Percentiles rank a stretch among this genome's conserved stretches.
phyloP scores from a whole-genome alignment of 2,113 vertebrate genomes.

The Ancistrus triradiatus region DNA sequence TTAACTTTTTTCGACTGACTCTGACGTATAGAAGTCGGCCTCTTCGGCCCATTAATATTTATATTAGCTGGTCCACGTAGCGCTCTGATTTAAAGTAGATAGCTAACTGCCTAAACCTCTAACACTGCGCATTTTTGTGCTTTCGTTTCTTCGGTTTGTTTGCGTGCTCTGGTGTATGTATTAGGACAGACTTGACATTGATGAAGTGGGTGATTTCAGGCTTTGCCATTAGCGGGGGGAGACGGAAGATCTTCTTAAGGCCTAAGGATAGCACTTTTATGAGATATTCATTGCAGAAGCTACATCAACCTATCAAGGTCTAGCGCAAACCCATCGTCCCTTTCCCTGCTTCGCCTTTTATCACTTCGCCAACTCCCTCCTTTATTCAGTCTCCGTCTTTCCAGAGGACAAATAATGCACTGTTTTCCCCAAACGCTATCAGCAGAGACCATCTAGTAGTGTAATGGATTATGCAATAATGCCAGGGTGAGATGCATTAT shows the following conservation, averaged over 20 bases:
- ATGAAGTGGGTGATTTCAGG: conserved; percentile 75
- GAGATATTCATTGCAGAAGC: conserved; percentile 74
- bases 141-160: conserved; percentile 56
- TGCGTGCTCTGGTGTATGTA: conserved; percentile 57
- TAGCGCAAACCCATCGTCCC: conserved; percentile 48
- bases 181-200: conserved; percentile 65
- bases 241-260: conserved; percentile 74
- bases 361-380: conserved; percentile 46
- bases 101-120: neutral
- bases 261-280: conserved; percentile 73
- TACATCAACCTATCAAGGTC: conserved; percentile 75
- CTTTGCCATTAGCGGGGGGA: conserved; percentile 63
- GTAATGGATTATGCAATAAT: conserved; percentile 34
- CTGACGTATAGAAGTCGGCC: too few relatives aligned
- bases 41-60: neutral
- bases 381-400: conserved; percentile 53
- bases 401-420: conserved; percentile 26
- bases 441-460: conserved; percentile 8
- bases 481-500: conserved; percentile 17
- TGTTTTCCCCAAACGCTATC: conserved; percentile 22
- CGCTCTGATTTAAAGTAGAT: neutral
- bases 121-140: conserved; percentile 22
- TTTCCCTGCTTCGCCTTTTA: conserved; percentile 49
- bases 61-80: neutral
- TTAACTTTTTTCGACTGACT: conserved; percentile 1